Base-by-base conservation (phyloP, 2,797 vertebrate species). In the Molothrus aeneus region DNA sequence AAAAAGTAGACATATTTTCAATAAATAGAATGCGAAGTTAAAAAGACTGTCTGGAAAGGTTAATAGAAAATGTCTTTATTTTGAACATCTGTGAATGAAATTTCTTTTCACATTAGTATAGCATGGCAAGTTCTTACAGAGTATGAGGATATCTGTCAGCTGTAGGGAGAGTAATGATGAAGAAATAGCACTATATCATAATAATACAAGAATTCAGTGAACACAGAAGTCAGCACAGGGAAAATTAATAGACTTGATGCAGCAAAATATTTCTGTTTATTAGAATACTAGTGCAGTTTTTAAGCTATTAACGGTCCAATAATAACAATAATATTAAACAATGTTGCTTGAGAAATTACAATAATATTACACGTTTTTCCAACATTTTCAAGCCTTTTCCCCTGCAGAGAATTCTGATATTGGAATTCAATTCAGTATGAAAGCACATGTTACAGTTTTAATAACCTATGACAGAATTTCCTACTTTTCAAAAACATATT, bases 381-480 rank as follows among this genome's bases (percentile, higher is more conserved):
- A 65, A n/a, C 2, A 13, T 83, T 74, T 91, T 88, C 17, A 90
- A 84, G 40, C 29, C 9, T 80, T 91, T 64, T 84, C 6, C 29
- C 42, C 9, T 71, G 47, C 29, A 63, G 22, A 95, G 34, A 64
- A 40, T 90, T 95, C 87, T 68, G 34, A 84, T 90, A 47, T 31
- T 86, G 25, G 40, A 94, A 70, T 11, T 86, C 7, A 66, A 53
- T 84, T 93, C 53, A 36, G 18, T 64, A n/a, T n/a, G 51, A 95
- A 93, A 85, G 8, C 32, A 69, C 12, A 74, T 6, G 13, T 34
- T 73, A 17, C 17, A 57, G 19, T 79, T 92, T 86, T 93, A 83
- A 79, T 75, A 90, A 91, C 38, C 48, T 91, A 43, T 91, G 85
- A 93, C 73, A 96, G 57, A 94, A 88, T 92, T 93, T 92, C 85